These are phyloP conservation scores for Lasioglossum villosulum DNA, from an alignment of 2,888 invertebrate species.

Conservation along the genomic window DNA sequence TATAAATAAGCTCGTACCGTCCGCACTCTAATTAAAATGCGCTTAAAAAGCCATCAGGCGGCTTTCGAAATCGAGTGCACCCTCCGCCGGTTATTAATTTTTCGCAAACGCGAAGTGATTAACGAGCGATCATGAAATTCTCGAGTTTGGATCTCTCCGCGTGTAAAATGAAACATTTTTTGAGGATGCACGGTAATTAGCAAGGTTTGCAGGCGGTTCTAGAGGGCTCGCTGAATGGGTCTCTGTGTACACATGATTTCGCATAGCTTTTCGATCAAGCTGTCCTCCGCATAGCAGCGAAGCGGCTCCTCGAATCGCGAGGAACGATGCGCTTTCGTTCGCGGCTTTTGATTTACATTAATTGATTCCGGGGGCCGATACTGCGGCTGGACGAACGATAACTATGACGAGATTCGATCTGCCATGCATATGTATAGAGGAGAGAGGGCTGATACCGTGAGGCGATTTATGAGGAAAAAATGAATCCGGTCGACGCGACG, in stretches of 20 bases:
- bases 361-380: constrained; percentile 59
- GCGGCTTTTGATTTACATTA: constrained; percentile 65
- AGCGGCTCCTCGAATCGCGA: background rate
- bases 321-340: constrained; percentile 49
- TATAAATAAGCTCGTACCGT: background rate
- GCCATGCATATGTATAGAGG: constrained; percentile 53
- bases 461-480: constrained; percentile 55
- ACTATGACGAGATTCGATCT: constrained; percentile 56
- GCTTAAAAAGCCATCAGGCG: background rate
- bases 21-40: background rate
- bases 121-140: background rate
- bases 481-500: constrained; percentile 26
- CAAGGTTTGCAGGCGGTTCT: too few relatives aligned
- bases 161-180: background rate
- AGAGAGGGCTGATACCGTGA: background rate
- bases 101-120: background rate
- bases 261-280: background rate
- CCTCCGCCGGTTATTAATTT: background rate
- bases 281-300: too few relatives aligned
- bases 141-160: background rate
- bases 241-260: background rate
- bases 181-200: background rate
- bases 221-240: background rate
- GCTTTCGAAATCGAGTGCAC: background rate
- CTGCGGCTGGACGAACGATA: constrained; percentile 52